Evolutionary conservation across 2,888 invertebrate species (phyloP).

Genomic region (Psylliodes chrysocephalus): DNA sequence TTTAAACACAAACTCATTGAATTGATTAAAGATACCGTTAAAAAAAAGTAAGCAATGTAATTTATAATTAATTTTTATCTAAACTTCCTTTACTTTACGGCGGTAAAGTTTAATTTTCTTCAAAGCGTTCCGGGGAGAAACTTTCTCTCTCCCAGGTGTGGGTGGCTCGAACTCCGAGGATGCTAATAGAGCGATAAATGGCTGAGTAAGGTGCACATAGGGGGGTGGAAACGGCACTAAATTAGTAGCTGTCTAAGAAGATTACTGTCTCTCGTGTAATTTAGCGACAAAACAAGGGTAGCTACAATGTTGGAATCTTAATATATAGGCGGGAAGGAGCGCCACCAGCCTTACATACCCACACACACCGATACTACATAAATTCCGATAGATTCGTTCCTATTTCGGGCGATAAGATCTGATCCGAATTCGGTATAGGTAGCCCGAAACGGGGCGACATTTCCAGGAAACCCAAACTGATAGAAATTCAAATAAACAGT

Average conservation of each 20-base stretch:
- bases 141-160: background rate
- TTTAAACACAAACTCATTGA: no score
- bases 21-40: no score
- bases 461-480: background rate
- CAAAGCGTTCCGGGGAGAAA: conserved; percentile 7
- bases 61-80: no score
- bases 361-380: conserved; percentile 43
- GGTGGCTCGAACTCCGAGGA: conserved; percentile 22
- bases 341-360: background rate
- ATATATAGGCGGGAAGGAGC: conserved; percentile 49
- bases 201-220: conserved; percentile 48
- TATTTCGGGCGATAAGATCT: conserved; percentile 45
- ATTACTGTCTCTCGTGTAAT: conserved; percentile 60
- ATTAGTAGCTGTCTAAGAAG: conserved; percentile 59
- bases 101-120: conserved; percentile 13
- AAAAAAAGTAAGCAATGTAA: no score
- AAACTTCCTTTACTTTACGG: no score
- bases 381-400: conserved; percentile 49
- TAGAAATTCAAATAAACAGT: conserved; percentile 24
- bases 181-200: conserved; percentile 50
- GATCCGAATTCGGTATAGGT: conserved; percentile 23
- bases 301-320: conserved; percentile 59
- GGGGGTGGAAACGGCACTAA: conserved; percentile 50
- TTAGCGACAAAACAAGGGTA: conserved; percentile 61
- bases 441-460: background rate